A percentile compares a stretch with the other conserved stretches of the same genome.
These are phyloP conservation scores for Disparrhopalites patrizii DNA, from an alignment of 2,888 invertebrate species.

Conservation along the genomic window DNA sequence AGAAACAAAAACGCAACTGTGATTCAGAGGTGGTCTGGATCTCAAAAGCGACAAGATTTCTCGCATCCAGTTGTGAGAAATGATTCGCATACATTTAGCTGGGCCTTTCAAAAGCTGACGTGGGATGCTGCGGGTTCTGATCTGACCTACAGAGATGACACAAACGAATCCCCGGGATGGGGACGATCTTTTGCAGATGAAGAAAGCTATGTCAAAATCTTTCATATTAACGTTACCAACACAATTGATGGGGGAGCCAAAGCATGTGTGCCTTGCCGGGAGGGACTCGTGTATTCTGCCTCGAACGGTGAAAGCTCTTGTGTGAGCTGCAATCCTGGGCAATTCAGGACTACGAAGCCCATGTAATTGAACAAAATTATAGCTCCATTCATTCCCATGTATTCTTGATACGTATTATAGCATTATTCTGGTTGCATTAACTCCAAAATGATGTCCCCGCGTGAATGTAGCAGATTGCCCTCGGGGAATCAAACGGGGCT, in stretches of 20 bases:
- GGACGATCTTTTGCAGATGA: constrained; percentile 35
- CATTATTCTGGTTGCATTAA: too few species aligned
- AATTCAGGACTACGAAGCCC: constrained; percentile 28
- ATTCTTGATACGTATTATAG: too few species aligned
- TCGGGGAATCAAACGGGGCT: too few species aligned
- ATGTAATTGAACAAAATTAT: constrained; percentile 7
- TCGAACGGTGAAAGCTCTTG: constrained; percentile 29
- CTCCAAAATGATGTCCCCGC: too few species aligned
- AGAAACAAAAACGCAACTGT: constrained; percentile 51
- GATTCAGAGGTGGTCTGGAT: constrained; percentile 53
- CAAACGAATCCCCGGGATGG: constrained; percentile 27
- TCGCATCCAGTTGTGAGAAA: constrained; percentile 52
- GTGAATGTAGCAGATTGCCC: too few species aligned
- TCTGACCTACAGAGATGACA: constrained; percentile 22
- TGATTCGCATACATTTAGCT: constrained; percentile 53
- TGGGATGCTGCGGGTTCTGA: constrained; percentile 37
- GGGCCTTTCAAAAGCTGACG: constrained; percentile 54
- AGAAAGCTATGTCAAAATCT: constrained; percentile 55
- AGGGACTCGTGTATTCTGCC: constrained; percentile 48
- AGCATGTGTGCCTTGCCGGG: constrained; percentile 55
- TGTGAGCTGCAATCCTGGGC: constrained; percentile 38
- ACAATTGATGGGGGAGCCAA: constrained; percentile 57
- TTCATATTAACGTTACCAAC: constrained; percentile 57
- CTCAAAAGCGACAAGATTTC: constrained; percentile 50
- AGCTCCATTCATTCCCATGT: not conserved